Evolutionary conservation across 2,797 vertebrate genomes (phyloP).

Genomic region (Aselliscus stoliczkanus): DNA sequence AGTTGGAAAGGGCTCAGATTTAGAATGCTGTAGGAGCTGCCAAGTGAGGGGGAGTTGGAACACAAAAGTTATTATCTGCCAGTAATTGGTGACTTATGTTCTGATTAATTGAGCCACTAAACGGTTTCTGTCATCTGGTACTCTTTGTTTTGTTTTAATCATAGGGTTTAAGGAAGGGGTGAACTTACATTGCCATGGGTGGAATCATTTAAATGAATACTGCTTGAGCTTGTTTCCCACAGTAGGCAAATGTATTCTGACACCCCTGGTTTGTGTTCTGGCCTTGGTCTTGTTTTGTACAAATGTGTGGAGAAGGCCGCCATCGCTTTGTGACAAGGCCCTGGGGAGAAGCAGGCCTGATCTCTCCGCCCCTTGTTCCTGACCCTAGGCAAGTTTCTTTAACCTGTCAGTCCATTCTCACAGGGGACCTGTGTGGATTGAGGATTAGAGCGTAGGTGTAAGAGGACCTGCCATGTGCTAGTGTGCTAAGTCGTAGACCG

Average conservation of each 20-base stretch:
- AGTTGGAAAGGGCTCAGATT: conserved; percentile 38
- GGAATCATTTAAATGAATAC: conserved; percentile 35
- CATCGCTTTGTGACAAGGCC: not conserved
- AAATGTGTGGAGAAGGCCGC: not conserved
- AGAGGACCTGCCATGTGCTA: not conserved
- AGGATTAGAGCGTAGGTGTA: not conserved
- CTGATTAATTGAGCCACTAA: conserved; percentile 54
- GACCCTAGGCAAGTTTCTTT: not conserved
- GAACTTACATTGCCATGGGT: conserved; percentile 7
- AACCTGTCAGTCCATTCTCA: not conserved
- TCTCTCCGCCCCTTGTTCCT: not conserved
- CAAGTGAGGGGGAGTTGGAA: conserved; percentile 18
- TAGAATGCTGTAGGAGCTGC: conserved; percentile 41
- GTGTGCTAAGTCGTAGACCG: not conserved
- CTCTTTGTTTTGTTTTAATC: conserved; percentile 51
- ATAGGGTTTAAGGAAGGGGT: not conserved
- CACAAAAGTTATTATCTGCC: conserved; percentile 49
- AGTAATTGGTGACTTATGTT: conserved; percentile 55
- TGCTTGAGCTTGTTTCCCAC: conserved; percentile 12
- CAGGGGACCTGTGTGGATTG: not conserved
- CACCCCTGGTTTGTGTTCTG: not conserved
- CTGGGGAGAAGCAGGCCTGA: not conserved
- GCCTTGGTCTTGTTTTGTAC: not conserved
- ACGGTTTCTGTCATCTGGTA: conserved; percentile 48
- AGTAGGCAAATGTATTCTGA: not conserved